These are phyloP conservation scores for Dinomys branickii DNA, from an alignment of 2,113 vertebrate species.

Conservation along the genomic window DNA sequence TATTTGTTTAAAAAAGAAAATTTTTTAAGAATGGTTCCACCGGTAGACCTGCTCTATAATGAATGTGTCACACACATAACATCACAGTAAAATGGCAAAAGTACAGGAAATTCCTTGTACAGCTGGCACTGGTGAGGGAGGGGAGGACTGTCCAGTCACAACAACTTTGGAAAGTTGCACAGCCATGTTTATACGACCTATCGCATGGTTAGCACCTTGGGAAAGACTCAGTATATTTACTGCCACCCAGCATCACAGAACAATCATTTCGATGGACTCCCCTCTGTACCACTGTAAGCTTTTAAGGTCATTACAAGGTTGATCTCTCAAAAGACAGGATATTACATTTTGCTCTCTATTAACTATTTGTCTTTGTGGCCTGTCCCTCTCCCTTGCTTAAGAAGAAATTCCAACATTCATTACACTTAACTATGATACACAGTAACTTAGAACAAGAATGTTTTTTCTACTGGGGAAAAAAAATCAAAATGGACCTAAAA, in stretches of 20 bases:
- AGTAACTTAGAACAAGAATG: not conserved
- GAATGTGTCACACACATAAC: not conserved
- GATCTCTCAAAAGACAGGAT: not conserved
- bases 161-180: not conserved
- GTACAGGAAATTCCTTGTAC: not conserved
- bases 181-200: not conserved
- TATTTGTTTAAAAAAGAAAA: not conserved
- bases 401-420: not conserved
- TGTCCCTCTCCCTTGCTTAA: not conserved
- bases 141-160: not conserved
- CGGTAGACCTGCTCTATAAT: not conserved
- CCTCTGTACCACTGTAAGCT: not conserved
- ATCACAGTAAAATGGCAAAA: not conserved
- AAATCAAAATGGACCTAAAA: slow-evolving; percentile 26
- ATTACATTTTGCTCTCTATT: not conserved
- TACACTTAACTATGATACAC: not conserved
- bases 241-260: not conserved
- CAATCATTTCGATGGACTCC: not conserved
- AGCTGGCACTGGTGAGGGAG: not conserved
- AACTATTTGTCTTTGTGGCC: not conserved
- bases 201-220: not conserved
- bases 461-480: not conserved
- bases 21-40: not conserved
- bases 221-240: not conserved
- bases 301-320: not conserved